phyloP scores from a whole-genome alignment of 2,113 vertebrate genomes.

The Lepus americanus region DNA sequence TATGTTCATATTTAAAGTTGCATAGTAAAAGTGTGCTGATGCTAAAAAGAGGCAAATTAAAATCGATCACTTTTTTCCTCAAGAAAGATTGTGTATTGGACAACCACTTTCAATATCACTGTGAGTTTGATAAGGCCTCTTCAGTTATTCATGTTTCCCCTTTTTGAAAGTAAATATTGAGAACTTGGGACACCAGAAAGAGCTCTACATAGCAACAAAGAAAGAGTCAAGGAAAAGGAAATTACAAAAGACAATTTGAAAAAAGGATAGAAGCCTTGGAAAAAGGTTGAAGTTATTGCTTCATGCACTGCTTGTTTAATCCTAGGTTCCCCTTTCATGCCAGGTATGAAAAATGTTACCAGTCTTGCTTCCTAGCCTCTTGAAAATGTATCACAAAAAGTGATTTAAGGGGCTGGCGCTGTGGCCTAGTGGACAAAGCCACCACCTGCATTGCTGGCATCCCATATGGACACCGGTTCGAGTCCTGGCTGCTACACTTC shows the following conservation, averaged over 20 bases:
- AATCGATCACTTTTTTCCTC: slow-evolving; percentile 59
- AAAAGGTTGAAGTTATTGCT: neutral
- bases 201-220: neutral
- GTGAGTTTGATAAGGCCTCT: slow-evolving; percentile 38
- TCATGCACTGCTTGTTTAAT: neutral
- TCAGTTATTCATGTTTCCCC: slow-evolving; percentile 48
- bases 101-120: slow-evolving; percentile 66
- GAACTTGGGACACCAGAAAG: neutral
- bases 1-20: slow-evolving; percentile 64
- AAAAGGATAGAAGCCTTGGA: neutral
- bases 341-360: neutral
- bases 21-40: slow-evolving; percentile 1
- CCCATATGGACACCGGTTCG: too few relatives aligned
- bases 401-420: neutral
- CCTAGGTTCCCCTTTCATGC: neutral
- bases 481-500: too few relatives aligned
- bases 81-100: slow-evolving; percentile 59
- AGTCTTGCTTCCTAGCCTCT: neutral
- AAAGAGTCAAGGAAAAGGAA: neutral
- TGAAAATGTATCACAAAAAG: neutral
- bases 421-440: too few relatives aligned
- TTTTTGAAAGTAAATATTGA: neutral
- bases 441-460: too few relatives aligned
- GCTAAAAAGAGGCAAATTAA: slow-evolving; percentile 73
- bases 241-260: neutral